Base-by-base conservation (phyloP, 2,797 vertebrate species). In the Rhinella marina region DNA sequence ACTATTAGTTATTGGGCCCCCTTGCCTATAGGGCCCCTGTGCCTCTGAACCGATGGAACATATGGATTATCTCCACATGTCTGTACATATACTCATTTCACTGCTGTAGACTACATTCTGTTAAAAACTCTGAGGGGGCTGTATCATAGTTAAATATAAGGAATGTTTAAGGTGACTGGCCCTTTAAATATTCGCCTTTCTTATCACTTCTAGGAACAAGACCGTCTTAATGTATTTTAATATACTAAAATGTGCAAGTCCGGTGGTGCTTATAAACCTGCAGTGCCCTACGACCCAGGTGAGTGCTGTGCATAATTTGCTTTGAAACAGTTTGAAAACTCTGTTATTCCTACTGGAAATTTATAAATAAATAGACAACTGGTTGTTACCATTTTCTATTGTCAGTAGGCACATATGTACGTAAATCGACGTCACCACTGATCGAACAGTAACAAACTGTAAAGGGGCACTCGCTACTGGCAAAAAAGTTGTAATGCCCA, bases 281-380 rank as follows among this genome's bases (percentile, higher is more conserved):
- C 97, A 98, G 96, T 99, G 98, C 94, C 97, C 98, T 92, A 99
- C 98, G 90, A 98, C 96, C 93, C 98, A 99, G 97, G 98, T 99
- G 94, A 95, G 94, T 17, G 2, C 76, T 25, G 12, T 48, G 10
- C 3, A 23, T 1, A 3, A 17, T 32, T 72, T 72, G 12, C 17
- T 32, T 23, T 48, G 9, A 73, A 23, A 29, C 29, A 0, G 68
- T 8, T 41, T 19, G 0, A 19, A 19, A 4, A 12, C 10, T 76
- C 41, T 76, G 21, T 50, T 76, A 76, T 52, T 52, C 41, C 73
- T 76, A 11, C 12, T 50, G 73, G 48, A 76, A 76, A 76, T 12
- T 0, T 48, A 23, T 50, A 21, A 1, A 41, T 23, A 61, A 41
- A 41, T 41, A 41, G 41, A 41, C 41, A 41, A 54, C 52, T 13